Evolutionary conservation across 2,797 vertebrate genomes (phyloP).

Genomic region (Balearica regulorum): DNA sequence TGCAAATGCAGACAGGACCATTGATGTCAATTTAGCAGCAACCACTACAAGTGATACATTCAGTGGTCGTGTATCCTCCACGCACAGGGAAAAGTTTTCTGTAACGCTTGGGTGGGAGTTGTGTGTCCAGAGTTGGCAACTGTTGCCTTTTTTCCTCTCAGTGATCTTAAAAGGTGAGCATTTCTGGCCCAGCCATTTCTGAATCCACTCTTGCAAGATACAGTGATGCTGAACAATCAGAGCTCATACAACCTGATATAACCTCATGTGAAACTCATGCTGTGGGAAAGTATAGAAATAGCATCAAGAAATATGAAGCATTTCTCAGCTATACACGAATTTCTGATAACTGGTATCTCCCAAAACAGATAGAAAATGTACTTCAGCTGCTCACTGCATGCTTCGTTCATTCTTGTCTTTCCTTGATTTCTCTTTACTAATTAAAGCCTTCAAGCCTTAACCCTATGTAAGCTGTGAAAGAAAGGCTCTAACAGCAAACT

Average conservation of each 20-base stretch:
- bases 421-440: not conserved
- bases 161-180: not conserved
- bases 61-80: not conserved
- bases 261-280: not conserved
- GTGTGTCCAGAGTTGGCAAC: not conserved
- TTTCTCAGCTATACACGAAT: not conserved
- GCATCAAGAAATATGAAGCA: not conserved
- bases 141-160: not conserved
- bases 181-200: not conserved
- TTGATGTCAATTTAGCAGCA: not conserved
- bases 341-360: not conserved
- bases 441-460: not conserved
- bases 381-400: not conserved
- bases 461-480: not conserved
- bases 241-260: not conserved
- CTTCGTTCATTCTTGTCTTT: not conserved
- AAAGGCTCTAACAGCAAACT: not conserved
- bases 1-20: not conserved
- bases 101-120: not conserved
- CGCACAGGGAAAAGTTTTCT: not conserved
- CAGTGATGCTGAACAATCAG: not conserved
- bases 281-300: not conserved
- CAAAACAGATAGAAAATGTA: not conserved
- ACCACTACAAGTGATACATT: not conserved
- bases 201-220: not conserved